Evolutionary conservation across 2,888 invertebrate genomes (phyloP).

Genomic region (Acleris sparsana): DNA sequence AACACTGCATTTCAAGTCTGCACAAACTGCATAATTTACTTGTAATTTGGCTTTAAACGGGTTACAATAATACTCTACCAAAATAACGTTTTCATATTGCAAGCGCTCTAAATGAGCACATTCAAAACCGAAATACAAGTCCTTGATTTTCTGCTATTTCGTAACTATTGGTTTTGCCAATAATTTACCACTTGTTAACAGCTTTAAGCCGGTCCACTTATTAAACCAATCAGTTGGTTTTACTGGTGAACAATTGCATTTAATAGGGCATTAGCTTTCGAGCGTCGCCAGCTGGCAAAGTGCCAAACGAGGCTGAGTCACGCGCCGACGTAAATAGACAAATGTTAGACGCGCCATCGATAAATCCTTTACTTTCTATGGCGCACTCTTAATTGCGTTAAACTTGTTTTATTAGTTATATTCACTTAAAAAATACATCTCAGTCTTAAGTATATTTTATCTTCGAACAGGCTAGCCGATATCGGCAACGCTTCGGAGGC

Average conservation of each 20-base stretch:
- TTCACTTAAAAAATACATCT: slow-evolving; percentile 29
- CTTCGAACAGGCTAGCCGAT: slow-evolving; percentile 79
- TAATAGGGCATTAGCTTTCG: slow-evolving; percentile 64
- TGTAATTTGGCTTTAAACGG: not conserved
- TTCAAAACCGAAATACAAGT: not conserved
- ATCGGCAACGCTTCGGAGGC: slow-evolving; percentile 72
- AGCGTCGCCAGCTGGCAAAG: slow-evolving; percentile 59
- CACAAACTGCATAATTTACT: not conserved
- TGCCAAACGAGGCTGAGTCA: slow-evolving; percentile 65
- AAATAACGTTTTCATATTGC: not conserved
- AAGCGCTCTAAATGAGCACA: not conserved
- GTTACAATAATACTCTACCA: not conserved
- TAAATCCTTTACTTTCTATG: slow-evolving; percentile 44
- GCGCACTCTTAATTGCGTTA: slow-evolving; percentile 25
- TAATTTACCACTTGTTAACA: slow-evolving; percentile 51
- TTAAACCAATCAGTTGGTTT: slow-evolving; percentile 53
- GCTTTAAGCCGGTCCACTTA: slow-evolving; percentile 49
- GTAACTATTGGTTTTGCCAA: slow-evolving; percentile 39
- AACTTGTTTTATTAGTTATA: slow-evolving; percentile 23
- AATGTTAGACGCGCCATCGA: slow-evolving; percentile 41
- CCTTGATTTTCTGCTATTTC: slow-evolving; percentile 5
- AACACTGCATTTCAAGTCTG: not conserved
- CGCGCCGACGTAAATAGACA: slow-evolving; percentile 56
- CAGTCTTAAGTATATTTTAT: slow-evolving; percentile 55
- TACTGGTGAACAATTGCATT: slow-evolving; percentile 62